Conservation (phyloP, 2,888 invertebrate genomes). For the Athripsodes cinereus region DNA sequence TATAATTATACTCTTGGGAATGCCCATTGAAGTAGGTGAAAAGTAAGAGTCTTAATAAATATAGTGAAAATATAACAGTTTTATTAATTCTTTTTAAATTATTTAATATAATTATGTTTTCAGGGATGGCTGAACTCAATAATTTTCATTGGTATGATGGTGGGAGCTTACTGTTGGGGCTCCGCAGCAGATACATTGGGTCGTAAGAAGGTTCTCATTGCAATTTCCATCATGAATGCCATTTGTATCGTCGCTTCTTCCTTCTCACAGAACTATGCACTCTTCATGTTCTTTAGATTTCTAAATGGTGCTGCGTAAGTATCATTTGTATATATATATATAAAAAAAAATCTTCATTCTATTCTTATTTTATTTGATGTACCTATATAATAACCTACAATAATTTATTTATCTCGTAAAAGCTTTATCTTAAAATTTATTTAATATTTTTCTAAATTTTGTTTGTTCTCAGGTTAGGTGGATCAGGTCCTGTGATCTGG, state of each 20-base stretch:
- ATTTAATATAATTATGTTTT: conserved; percentile 2
- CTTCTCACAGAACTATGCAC: conserved; percentile 80
- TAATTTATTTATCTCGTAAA: too few relatives aligned
- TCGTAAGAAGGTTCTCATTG: conserved; percentile 80
- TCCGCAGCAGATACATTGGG: conserved; percentile 85
- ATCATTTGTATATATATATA: too few relatives aligned
- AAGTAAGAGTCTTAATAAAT: too few relatives aligned
- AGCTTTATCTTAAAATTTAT: too few relatives aligned
- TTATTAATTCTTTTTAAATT: too few relatives aligned
- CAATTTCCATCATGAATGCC: conserved; percentile 85
- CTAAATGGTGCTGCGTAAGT: conserved; percentile 91
- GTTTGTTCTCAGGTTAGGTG: conserved; percentile 61
- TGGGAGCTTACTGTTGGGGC: conserved; percentile 90
- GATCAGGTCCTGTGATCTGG: conserved; percentile 91
- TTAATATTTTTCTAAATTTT: too few relatives aligned
- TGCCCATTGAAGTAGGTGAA: too few relatives aligned
- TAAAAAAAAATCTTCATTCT: too few relatives aligned
- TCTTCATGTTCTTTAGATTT: conserved; percentile 86
- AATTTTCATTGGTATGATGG: conserved; percentile 89
- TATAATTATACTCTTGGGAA: too few relatives aligned
- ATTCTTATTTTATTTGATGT: too few relatives aligned
- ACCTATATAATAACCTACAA: too few relatives aligned
- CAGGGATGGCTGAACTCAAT: conserved; percentile 71
- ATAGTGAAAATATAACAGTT: too few relatives aligned
- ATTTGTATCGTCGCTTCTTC: conserved; percentile 86